Evolutionary conservation across 2,113 vertebrate genomes (phyloP).

Genomic region (Collichthys lucidus): DNA sequence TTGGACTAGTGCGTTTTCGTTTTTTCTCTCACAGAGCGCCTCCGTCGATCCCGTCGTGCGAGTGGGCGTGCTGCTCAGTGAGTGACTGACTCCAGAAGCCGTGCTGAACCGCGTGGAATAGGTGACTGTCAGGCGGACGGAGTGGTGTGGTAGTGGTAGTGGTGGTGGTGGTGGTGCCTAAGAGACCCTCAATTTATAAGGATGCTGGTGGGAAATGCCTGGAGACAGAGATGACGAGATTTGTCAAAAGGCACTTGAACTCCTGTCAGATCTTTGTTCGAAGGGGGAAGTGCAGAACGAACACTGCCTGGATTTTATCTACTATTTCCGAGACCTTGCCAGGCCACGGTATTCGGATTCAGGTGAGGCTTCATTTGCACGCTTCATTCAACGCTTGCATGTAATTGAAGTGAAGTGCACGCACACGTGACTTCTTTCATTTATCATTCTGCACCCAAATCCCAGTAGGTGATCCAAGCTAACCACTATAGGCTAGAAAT

Average conservation of each 20-base stretch:
- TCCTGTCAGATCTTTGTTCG: conserved; percentile 96
- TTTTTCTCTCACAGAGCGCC: conserved; percentile 12
- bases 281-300: conserved; percentile 95
- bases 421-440: conserved; percentile 32
- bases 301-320: conserved; percentile 95
- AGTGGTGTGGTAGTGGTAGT: conserved; percentile 65
- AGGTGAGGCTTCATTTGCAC: conserved; percentile 83
- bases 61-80: conserved; percentile 72
- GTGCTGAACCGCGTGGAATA: conserved; percentile 59
- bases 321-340: conserved; percentile 93
- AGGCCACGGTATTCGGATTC: conserved; percentile 92
- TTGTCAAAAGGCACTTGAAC: conserved; percentile 97
- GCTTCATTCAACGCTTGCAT: not conserved
- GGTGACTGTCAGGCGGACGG: conserved; percentile 51
- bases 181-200: conserved; percentile 90
- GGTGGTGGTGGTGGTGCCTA: conserved; percentile 73
- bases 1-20: conserved; percentile 11
- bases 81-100: conserved; percentile 53
- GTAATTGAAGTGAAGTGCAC: conserved; percentile 1
- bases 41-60: conserved; percentile 32
- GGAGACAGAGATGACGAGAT: conserved; percentile 97
- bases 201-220: conserved; percentile 99
- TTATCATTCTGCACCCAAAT: not conserved
- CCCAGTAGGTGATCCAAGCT: not conserved
- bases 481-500: not conserved